Conservation (phyloP, 64 coral and sea anemone genomes). For the Platygyra sinensis region DNA sequence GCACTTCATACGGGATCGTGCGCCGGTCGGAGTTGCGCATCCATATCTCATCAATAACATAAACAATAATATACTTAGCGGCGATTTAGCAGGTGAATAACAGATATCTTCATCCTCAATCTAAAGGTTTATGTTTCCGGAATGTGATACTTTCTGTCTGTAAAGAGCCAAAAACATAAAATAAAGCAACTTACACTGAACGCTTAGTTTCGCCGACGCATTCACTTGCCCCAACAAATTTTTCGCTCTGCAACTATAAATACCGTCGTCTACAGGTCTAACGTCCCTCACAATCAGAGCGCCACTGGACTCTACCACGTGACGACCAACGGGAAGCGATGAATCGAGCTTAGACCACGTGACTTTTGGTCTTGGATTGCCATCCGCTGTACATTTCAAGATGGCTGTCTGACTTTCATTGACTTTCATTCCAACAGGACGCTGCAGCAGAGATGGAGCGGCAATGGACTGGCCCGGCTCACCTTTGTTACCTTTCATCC, state of each 20-base stretch:
- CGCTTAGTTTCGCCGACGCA: constrained; percentile 2
- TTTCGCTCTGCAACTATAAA: constrained; percentile 46
- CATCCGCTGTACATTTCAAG: constrained; percentile 52
- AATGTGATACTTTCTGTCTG: too few species aligned
- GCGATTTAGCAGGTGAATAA: too few species aligned
- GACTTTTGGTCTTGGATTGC: constrained; percentile 34
- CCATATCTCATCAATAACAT: too few species aligned
- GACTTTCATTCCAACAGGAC: constrained; percentile 23
- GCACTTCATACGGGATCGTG: too few species aligned
- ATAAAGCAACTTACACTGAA: constrained; percentile 26
- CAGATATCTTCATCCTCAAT: too few species aligned
- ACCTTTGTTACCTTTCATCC: constrained; percentile 35
- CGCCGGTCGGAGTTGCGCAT: too few species aligned
- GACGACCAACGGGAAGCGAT: background rate
- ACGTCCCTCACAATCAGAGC: constrained; percentile 16
- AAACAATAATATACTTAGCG: too few species aligned
- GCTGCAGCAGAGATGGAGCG: constrained; percentile 38
- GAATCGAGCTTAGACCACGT: constrained; percentile 45
- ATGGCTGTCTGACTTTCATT: constrained; percentile 43
- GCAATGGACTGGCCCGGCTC: constrained; percentile 39
- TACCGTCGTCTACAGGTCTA: constrained; percentile 20
- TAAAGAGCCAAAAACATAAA: too few species aligned
- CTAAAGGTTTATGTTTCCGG: too few species aligned
- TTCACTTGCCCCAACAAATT: constrained; percentile 16
- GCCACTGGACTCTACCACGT: constrained; percentile 21